Conservation (phyloP, 1,140 invertebrate genomes). For the Scylla paramamosain region DNA sequence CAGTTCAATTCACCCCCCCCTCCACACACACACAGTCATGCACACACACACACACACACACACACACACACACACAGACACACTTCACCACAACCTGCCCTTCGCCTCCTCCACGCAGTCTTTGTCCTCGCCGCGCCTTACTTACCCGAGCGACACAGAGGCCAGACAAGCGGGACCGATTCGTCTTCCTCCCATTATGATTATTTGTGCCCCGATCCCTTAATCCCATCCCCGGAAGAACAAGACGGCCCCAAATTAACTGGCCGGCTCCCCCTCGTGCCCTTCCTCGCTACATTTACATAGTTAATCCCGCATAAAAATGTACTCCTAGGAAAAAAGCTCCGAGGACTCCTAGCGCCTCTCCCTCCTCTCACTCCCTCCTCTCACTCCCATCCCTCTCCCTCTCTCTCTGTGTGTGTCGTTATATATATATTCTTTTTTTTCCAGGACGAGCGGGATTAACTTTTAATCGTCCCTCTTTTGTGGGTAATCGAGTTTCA, state of each 20-base stretch:
- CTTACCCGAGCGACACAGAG: not conserved
- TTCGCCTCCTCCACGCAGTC: not conserved
- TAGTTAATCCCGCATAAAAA: slow-evolving; percentile 37
- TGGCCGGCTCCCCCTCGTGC: not conserved
- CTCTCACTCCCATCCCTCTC: slow-evolving; percentile 11
- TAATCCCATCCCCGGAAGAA: not conserved
- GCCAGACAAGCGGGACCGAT: not conserved
- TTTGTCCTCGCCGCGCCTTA: not conserved
- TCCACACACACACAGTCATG: not conserved
- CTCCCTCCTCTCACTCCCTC: not conserved
- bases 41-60: slow-evolving; percentile 29
- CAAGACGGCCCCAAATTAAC: not conserved
- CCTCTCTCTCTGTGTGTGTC: not conserved
- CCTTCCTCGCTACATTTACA: slow-evolving; percentile 33
- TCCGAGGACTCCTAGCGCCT: not conserved
- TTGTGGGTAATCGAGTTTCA: slow-evolving; percentile 54
- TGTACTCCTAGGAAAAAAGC: not conserved
- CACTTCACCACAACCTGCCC: not conserved
- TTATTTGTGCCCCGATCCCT: slow-evolving; percentile 7
- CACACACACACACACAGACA: not conserved
- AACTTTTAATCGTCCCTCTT: slow-evolving; percentile 58
- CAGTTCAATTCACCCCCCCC: not conserved
- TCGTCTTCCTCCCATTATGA: slow-evolving; percentile 27
- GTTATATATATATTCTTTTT: slow-evolving; percentile 17
- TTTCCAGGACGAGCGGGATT: slow-evolving; percentile 4